Evolutionary conservation across 2,888 invertebrate species (phyloP), one percentile per base, ranked within the genome.

Genomic region (Nomada fabriciana): DNA sequence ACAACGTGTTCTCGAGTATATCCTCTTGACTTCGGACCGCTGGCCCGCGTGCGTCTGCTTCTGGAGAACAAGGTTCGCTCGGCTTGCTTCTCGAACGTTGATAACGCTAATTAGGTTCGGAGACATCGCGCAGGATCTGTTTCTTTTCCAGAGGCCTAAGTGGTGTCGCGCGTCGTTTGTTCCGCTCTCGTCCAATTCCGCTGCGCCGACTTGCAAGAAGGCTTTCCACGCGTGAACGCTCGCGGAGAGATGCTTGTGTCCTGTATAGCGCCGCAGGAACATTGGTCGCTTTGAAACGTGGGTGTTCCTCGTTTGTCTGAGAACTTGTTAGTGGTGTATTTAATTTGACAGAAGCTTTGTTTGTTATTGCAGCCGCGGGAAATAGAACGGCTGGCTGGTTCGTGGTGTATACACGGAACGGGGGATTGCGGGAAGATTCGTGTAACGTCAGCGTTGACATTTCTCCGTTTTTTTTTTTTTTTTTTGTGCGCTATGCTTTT

Each of bases 101-200:
- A 88, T 88, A 88, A 89, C 69, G 85, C 83, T 88, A 88, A 88
- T 87, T 85, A 87, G 88, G 76, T 60, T 57, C 76, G 55, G 59
- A 74, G 70, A 87, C 76, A 64, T 29, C 57, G 64, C 25, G 69
- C 69, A 50, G 72, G 73, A 78, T 87, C 80, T 67, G 61, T 72
- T 86, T 74, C 53, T 59, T 80, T 70, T 76, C 43, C 13, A 50
- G 47, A 20, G 47, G 74, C 36, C 70, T 82, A 82, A 83, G 78
- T 82, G 78, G 75, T 68, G 78, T 82, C 78, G 71, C 71, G 59
- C 74, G 81, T 43, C 63, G 36, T 71, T 67, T 68, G 77, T 80
- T 52, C 67, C 53, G 15, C 23, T 50, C 36, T 36, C 53, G 68
- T 77, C 50, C 73, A 18, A 50, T 52, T 73, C 83, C 55, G 82